Conservation (phyloP, 2,888 invertebrate species). For the Athalia cordata region DNA sequence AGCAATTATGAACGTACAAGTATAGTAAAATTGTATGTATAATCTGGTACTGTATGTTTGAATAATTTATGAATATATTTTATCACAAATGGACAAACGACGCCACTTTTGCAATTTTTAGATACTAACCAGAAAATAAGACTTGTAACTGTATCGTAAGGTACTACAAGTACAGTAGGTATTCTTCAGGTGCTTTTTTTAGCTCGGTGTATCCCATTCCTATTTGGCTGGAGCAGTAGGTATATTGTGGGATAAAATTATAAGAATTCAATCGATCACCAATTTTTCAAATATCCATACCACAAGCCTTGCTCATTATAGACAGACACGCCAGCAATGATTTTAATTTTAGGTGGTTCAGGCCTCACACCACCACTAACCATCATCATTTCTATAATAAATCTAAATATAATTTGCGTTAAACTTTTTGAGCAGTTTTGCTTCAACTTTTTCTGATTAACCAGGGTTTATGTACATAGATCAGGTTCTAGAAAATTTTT, state of each 20-base stretch:
- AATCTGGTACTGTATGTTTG: neutral
- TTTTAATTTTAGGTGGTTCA: neutral
- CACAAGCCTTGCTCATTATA: slow-evolving; percentile 25
- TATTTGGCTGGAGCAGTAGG: neutral
- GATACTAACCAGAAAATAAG: neutral
- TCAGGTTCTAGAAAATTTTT: neutral
- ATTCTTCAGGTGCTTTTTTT: too few relatives aligned
- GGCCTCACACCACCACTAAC: neutral
- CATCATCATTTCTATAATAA: neutral
- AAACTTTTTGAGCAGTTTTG: too few relatives aligned
- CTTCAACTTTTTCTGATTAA: too few relatives aligned
- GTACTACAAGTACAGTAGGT: too few relatives aligned
- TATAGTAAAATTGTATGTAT: neutral
- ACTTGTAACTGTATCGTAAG: neutral
- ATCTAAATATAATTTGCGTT: neutral
- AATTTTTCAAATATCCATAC: neutral
- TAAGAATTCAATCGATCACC: neutral
- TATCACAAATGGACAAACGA: neutral
- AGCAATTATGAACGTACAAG: too few relatives aligned
- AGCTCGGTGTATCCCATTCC: too few relatives aligned
- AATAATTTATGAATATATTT: neutral
- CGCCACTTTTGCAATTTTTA: neutral
- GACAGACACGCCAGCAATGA: neutral
- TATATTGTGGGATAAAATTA: slow-evolving; percentile 2
- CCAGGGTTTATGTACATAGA: too few relatives aligned